These are phyloP conservation scores for Drymodes brunneopygia DNA, from an alignment of 2,113 vertebrate genomes.

Conservation along the genomic window DNA sequence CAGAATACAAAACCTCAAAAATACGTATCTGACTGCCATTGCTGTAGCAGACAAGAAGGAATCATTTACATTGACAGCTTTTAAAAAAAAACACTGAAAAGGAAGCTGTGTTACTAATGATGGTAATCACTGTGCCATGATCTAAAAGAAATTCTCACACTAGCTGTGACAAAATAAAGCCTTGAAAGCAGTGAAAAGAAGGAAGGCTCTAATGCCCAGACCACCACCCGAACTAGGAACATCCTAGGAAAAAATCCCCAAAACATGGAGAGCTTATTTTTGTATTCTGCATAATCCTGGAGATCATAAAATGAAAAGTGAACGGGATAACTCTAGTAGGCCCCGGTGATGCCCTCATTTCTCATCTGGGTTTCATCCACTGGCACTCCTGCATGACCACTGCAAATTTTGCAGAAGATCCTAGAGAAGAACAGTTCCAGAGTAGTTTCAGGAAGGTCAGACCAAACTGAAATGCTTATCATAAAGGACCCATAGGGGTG, in stretches of 20 bases:
- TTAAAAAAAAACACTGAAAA: not conserved
- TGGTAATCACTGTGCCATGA: not conserved
- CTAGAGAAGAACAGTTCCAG: not conserved
- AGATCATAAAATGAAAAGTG: not conserved
- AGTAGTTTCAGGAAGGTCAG: not conserved
- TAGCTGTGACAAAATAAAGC: not conserved
- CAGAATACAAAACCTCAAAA: not conserved
- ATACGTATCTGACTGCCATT: rapidly evolving
- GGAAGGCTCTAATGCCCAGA: not conserved
- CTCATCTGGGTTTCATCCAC: not conserved
- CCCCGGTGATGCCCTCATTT: not conserved
- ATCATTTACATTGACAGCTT: not conserved
- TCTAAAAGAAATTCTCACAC: not conserved
- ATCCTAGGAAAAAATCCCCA: not conserved
- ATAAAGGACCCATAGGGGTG: rapidly evolving
- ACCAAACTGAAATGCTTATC: not conserved
- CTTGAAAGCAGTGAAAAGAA: not conserved
- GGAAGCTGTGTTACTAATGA: not conserved
- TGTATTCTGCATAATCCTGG: not conserved
- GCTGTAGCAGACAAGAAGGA: not conserved
- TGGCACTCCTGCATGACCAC: not conserved
- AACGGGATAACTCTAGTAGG: not conserved
- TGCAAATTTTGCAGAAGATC: not conserved
- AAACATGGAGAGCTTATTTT: rapidly evolving
- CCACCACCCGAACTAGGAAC: not conserved